Evolutionary conservation across 2,113 vertebrate species (phyloP).

Genomic region (Catharus bicknelli): DNA sequence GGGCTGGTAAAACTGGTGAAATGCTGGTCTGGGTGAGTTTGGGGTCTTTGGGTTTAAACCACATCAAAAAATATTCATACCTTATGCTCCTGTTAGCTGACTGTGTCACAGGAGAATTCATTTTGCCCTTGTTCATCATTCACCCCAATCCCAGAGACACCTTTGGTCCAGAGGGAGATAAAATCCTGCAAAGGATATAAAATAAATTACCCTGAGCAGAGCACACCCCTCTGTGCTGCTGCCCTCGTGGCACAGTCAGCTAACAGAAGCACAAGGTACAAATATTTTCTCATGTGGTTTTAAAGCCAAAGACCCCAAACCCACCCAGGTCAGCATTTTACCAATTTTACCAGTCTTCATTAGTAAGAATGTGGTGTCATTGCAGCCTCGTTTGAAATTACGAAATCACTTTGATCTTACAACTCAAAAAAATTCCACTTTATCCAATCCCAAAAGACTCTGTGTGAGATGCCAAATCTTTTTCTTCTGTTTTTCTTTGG

Average conservation of each 20-base stretch:
- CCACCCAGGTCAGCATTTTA: neutral
- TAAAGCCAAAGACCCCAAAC: neutral
- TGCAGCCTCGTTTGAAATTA: neutral
- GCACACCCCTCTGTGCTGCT: neutral
- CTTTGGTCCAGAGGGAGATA: neutral
- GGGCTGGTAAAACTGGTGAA: neutral
- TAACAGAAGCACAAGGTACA: neutral
- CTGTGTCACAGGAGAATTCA: neutral
- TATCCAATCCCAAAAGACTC: neutral
- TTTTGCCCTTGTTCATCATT: neutral
- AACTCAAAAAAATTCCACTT: neutral
- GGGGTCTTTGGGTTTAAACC: neutral
- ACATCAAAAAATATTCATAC: neutral
- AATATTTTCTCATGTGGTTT: neutral
- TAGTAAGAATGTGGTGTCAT: neutral
- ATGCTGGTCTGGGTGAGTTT: neutral
- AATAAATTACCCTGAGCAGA: no score
- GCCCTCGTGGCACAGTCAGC: neutral
- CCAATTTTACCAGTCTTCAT: neutral
- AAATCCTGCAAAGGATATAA: no score
- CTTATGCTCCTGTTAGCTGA: neutral
- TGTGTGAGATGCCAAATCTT: neutral
- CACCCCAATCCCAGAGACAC: neutral
- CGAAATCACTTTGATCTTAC: neutral
- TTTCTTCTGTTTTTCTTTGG: neutral